Evolutionary conservation across 2,113 vertebrate species (phyloP).

Genomic region (Varanus komodoensis): DNA sequence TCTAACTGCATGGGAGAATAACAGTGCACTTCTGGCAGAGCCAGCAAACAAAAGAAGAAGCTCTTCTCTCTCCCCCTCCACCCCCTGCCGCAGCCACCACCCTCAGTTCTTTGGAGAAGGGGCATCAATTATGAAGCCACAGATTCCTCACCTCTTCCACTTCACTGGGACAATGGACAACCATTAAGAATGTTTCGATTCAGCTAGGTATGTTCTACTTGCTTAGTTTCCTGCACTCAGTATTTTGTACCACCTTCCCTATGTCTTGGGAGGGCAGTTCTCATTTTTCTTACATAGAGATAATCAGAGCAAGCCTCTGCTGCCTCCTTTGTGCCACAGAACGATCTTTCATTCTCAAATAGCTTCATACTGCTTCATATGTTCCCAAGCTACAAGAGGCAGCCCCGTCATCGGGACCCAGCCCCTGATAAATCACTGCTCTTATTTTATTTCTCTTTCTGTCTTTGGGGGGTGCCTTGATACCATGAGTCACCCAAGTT

Average conservation of each 20-base stretch:
- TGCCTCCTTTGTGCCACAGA: background rate
- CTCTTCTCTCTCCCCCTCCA: background rate
- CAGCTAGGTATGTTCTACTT: constrained; percentile 46
- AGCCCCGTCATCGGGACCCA: background rate
- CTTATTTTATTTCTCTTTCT: too few relatives aligned
- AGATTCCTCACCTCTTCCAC: constrained; percentile 87
- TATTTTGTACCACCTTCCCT: background rate
- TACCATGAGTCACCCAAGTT: too few relatives aligned
- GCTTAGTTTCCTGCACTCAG: constrained; percentile 54
- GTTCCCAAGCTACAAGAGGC: too few relatives aligned
- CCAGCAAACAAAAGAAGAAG: constrained; percentile 66
- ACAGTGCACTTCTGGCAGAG: constrained; percentile 66
- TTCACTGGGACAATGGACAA: constrained; percentile 84
- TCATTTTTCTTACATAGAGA: background rate
- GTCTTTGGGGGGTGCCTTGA: background rate
- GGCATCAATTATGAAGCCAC: constrained; percentile 71
- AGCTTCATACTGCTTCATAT: too few relatives aligned
- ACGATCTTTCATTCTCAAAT: background rate
- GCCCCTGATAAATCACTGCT: background rate
- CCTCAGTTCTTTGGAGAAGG: constrained; percentile 38
- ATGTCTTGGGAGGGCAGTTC: background rate
- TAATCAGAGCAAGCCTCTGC: background rate
- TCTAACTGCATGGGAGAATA: constrained; percentile 85
- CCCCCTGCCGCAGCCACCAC: background rate
- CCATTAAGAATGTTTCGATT: constrained; percentile 58